These are phyloP conservation scores for Myathropa florea DNA, from an alignment of 2,888 invertebrate species.

Conservation along the genomic window DNA sequence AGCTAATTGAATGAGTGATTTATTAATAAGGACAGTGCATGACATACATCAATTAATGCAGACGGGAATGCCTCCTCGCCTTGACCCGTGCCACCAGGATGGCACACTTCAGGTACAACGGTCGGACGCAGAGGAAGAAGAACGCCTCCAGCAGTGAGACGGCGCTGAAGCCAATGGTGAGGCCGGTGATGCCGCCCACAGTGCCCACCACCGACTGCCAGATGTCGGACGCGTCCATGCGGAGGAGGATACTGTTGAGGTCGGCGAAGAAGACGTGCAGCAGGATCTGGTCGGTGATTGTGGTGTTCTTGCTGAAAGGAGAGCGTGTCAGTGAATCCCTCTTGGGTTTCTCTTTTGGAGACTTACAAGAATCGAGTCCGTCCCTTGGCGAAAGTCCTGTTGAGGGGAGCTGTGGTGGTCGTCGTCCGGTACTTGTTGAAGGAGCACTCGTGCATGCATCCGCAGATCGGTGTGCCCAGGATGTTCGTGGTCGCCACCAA, in stretches of 20 bases:
- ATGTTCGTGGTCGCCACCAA: slow-evolving; percentile 23
- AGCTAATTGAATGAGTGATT: slow-evolving; percentile 6
- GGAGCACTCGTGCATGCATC: slow-evolving; percentile 83
- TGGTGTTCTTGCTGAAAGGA: slow-evolving; percentile 70
- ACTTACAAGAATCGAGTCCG: slow-evolving; percentile 82
- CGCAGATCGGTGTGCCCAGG: slow-evolving; percentile 68
- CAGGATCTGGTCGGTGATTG: slow-evolving; percentile 82
- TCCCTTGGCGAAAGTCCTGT: slow-evolving; percentile 79
- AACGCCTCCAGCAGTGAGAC: slow-evolving; percentile 85
- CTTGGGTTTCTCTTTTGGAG: slow-evolving; percentile 31
- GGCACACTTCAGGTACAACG: slow-evolving; percentile 72
- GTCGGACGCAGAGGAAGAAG: slow-evolving; percentile 77
- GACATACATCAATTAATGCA: slow-evolving; percentile 42
- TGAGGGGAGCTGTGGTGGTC: slow-evolving; percentile 82
- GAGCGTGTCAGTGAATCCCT: not conserved
- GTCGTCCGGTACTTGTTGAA: slow-evolving; percentile 83
- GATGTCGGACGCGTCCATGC: slow-evolving; percentile 84
- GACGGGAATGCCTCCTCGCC: slow-evolving; percentile 3
- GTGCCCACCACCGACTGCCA: slow-evolving; percentile 87
- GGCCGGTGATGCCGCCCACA: slow-evolving; percentile 86
- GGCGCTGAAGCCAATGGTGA: slow-evolving; percentile 87
- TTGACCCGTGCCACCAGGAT: slow-evolving; percentile 22
- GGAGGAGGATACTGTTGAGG: slow-evolving; percentile 84
- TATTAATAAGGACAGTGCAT: slow-evolving; percentile 44
- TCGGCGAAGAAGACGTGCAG: slow-evolving; percentile 86